phyloP scores from a whole-genome alignment of 92 coral and sea anemone species.

The Palythoa caribaeorum region DNA sequence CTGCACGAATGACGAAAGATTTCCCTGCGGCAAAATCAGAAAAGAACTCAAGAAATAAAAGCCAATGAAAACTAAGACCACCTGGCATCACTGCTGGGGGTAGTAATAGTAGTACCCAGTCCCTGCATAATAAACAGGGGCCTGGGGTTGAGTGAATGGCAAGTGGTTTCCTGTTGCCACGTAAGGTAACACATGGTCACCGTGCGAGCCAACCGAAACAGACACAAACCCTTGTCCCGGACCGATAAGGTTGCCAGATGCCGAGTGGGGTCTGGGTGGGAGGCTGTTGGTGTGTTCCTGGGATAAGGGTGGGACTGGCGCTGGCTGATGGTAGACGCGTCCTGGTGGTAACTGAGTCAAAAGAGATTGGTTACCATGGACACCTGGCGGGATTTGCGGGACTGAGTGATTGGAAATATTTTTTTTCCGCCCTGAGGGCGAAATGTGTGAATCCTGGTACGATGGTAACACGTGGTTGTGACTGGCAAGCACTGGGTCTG shows the following conservation, averaged over 20 bases:
- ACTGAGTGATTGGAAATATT: slow-evolving; percentile 66
- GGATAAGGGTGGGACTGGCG: slow-evolving; percentile 38
- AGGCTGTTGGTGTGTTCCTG: slow-evolving; percentile 77
- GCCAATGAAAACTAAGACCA: neutral
- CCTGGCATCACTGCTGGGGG: slow-evolving; percentile 73
- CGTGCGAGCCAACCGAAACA: slow-evolving; percentile 75
- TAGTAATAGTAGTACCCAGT: slow-evolving; percentile 91
- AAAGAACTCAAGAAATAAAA: slow-evolving; percentile 39
- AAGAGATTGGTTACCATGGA: slow-evolving; percentile 86
- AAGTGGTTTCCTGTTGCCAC: slow-evolving; percentile 79
- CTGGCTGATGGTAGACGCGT: slow-evolving; percentile 66
- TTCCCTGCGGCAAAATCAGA: slow-evolving; percentile 26
- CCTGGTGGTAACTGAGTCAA: slow-evolving; percentile 85
- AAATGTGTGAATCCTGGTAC: slow-evolving; percentile 62
- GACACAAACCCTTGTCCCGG: slow-evolving; percentile 68
- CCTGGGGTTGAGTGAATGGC: slow-evolving; percentile 75
- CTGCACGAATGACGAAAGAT: slow-evolving; percentile 47
- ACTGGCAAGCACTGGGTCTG: slow-evolving; percentile 69
- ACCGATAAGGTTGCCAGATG: slow-evolving; percentile 83
- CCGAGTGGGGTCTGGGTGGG: slow-evolving; percentile 95
- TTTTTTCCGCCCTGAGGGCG: slow-evolving; percentile 80
- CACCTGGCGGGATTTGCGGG: slow-evolving; percentile 66
- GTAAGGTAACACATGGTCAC: slow-evolving; percentile 81
- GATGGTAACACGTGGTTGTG: slow-evolving; percentile 82
- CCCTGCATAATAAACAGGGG: slow-evolving; percentile 90